A percentile compares a stretch with the other conserved stretches of the same genome.
phyloP scores from a whole-genome alignment of 30 jellyfish, hydroid and myxozoan genomes.

The Hydractinia echinata region DNA sequence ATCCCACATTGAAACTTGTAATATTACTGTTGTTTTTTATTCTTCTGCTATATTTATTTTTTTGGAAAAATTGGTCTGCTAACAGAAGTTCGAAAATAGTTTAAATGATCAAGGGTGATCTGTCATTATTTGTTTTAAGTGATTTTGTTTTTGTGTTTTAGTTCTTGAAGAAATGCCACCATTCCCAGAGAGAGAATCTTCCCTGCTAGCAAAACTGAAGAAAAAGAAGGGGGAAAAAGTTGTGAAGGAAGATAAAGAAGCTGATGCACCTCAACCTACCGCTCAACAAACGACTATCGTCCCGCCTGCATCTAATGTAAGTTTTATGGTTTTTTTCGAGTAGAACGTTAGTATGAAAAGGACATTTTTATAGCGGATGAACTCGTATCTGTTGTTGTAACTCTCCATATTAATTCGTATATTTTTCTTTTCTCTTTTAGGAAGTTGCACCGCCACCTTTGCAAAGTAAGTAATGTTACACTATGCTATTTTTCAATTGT shows the following conservation, averaged over 20 bases:
- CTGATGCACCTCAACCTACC: conserved; percentile 55
- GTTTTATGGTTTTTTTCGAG: background rate
- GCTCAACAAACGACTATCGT: conserved; percentile 30
- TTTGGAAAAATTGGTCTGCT: too few relatives aligned
- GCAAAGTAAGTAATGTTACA: too few relatives aligned
- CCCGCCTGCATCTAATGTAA: conserved; percentile 43
- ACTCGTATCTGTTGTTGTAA: too few relatives aligned
- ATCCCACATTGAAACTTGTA: background rate
- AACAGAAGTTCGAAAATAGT: background rate
- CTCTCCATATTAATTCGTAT: too few relatives aligned
- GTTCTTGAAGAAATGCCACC: conserved; percentile 99
- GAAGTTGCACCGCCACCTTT: too few relatives aligned
- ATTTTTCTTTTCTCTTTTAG: too few relatives aligned
- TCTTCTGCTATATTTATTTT: background rate
- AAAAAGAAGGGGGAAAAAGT: conserved; percentile 73
- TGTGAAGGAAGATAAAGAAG: conserved; percentile 65
- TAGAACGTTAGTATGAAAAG: too few relatives aligned
- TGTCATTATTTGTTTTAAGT: background rate
- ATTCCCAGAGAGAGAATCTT: conserved; percentile 90
- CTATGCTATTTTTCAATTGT: too few relatives aligned
- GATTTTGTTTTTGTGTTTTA: conserved; percentile 9
- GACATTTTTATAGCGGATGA: too few relatives aligned
- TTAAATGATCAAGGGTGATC: background rate
- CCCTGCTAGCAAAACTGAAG: conserved; percentile 81
- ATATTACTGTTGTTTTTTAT: background rate